These are phyloP conservation scores for Tangara arthus DNA, from an alignment of 2,797 vertebrate species.

Conservation along the genomic window DNA sequence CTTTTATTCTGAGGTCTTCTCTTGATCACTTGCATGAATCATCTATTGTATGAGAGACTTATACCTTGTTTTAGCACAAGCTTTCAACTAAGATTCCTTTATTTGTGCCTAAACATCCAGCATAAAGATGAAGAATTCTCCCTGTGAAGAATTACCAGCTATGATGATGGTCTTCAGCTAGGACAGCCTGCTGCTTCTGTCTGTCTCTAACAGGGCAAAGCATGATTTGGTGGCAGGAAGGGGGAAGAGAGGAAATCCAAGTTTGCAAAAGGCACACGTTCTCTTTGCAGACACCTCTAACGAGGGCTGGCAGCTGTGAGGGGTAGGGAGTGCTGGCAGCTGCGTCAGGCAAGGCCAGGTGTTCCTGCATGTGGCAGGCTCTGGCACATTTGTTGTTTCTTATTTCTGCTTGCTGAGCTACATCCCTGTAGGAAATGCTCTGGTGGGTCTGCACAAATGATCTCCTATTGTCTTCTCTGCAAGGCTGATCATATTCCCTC, in stretches of 20 bases:
- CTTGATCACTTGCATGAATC: neutral
- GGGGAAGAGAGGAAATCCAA: neutral
- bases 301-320: neutral
- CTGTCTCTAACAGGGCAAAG: neutral
- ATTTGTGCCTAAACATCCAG: neutral
- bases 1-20: neutral
- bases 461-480: constrained; percentile 16
- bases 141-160: neutral
- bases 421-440: neutral
- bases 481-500: neutral
- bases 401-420: neutral
- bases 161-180: neutral
- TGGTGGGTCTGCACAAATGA: constrained; percentile 6
- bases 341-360: constrained; percentile 9
- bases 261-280: neutral
- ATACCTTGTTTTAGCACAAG: neutral
- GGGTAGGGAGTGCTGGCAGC: constrained; percentile 5
- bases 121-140: neutral
- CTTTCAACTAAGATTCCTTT: neutral
- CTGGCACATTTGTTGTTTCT: neutral
- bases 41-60: neutral
- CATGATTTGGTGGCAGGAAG: neutral
- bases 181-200: neutral
- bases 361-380: constrained; percentile 1
- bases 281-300: neutral